Evolutionary conservation across 2,797 vertebrate species (phyloP).

Genomic region (Chelonia mydas): DNA sequence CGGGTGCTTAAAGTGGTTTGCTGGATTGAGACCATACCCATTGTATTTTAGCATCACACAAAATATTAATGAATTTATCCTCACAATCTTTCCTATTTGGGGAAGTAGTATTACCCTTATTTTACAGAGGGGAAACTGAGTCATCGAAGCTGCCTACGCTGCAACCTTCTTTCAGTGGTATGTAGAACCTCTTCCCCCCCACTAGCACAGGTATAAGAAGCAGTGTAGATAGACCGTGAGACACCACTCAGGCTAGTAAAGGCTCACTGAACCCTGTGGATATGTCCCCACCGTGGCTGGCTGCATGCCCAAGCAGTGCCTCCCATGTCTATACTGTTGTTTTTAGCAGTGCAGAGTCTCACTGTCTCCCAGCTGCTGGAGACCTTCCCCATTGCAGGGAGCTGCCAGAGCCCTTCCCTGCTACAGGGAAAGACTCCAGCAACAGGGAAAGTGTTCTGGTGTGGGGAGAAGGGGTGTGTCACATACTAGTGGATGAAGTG

Average conservation of each 20-base stretch:
- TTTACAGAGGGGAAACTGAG: neutral
- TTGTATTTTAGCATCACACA: no score
- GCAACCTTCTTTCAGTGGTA: neutral
- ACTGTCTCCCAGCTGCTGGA: no score
- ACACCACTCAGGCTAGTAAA: neutral
- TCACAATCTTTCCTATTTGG: neutral
- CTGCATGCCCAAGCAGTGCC: no score
- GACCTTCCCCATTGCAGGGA: no score
- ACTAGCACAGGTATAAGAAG: neutral
- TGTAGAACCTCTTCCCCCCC: neutral
- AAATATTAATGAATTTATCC: neutral
- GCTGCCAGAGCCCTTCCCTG: no score
- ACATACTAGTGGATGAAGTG: no score
- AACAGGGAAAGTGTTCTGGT: no score
- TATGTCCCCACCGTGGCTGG: no score
- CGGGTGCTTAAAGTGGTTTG: neutral
- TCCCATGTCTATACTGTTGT: no score
- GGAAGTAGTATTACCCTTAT: neutral
- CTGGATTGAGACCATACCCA: neutral
- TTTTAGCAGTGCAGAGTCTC: no score
- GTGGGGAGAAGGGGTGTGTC: no score
- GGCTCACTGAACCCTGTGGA: neutral
- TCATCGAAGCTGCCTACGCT: neutral
- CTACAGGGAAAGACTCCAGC: no score
- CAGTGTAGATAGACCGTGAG: neutral